Evolutionary conservation across 30 jellyfish, hydroid and myxozoan genomes (phyloP), one percentile per base, ranked within the genome.

Genomic region (Euphysa ruthae): DNA sequence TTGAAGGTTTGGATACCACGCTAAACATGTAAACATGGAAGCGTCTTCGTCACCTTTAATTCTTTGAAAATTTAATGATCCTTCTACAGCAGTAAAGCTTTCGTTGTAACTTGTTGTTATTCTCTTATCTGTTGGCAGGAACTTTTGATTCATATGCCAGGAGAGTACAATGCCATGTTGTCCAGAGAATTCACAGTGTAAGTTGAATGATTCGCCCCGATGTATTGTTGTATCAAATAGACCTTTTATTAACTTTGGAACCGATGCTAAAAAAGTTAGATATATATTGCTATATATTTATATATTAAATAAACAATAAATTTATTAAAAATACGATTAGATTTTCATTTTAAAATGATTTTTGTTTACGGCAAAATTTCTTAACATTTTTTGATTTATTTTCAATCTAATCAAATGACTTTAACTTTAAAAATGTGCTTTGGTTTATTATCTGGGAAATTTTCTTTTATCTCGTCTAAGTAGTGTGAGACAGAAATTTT

Each of bases 21-120:
- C 95, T 10, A 82, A 60, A 60, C 98, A 90, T 8, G 93, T 75
- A 52, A 71, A 88, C 26, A 80, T 58, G 49, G 64, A 63, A 4
- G 92, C 98, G 71, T 90, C 66, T 82, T 90, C 94, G 14, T 69
- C 87, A 81, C 93, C 72, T 31, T 73, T 77, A 29, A 90, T 58
- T 21, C 68, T 76, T 52, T 55, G 61, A 74, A 90, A 81, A 14
- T 24, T 61, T 61, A 90, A 64, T 24, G 85, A 65, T 14, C 84
- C 77, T 50, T 35, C 32, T 30, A 23, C 49, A 4, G 58, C 25
- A 0, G 57, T 58, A 2, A 54, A 73, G 23, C 10, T 19, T 23
- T 8, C 77, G 15, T 43, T 35, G 22, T 65, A 55, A 54, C 64
- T 71, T 33, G 93, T 81, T 54, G 92, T 81, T 25, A 90, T 72